These are phyloP conservation scores for Spondyliosoma cantharus DNA, from an alignment of 2,797 vertebrate species.

Conservation along the genomic window DNA sequence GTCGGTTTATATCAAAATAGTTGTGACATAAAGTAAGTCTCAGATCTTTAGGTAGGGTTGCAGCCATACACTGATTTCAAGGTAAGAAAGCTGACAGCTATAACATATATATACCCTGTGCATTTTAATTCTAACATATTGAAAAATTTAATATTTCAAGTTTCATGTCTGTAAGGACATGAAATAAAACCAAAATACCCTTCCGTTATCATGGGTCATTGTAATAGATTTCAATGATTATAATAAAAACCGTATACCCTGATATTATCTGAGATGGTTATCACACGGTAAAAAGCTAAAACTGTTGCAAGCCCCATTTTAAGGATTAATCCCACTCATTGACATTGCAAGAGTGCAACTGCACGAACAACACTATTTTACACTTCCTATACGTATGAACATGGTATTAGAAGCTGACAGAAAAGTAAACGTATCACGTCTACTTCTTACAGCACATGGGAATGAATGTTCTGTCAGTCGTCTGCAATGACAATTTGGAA, in stretches of 20 bases:
- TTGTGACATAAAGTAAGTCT: background rate
- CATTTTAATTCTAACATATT: no score
- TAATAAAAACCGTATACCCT: no score
- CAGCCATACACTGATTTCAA: no score
- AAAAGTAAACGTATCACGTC: background rate
- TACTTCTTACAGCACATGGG: conserved; percentile 11
- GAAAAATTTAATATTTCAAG: no score
- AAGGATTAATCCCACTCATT: background rate
- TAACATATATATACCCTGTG: no score
- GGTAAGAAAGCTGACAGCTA: no score
- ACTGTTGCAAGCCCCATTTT: background rate
- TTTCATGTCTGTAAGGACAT: no score
- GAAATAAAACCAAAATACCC: no score
- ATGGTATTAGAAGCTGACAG: background rate
- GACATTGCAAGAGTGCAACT: background rate
- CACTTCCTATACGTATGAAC: background rate
- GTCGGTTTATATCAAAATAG: background rate
- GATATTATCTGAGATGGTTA: no score
- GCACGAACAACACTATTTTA: background rate
- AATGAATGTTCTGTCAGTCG: conserved; percentile 12
- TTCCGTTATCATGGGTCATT: no score
- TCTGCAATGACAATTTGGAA: conserved; percentile 28
- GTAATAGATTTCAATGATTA: no score
- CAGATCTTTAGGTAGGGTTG: background rate
- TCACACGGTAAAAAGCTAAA: no score